Base-by-base conservation (phyloP, 2,888 invertebrate genomes). In the Phyllotreta striolata region DNA sequence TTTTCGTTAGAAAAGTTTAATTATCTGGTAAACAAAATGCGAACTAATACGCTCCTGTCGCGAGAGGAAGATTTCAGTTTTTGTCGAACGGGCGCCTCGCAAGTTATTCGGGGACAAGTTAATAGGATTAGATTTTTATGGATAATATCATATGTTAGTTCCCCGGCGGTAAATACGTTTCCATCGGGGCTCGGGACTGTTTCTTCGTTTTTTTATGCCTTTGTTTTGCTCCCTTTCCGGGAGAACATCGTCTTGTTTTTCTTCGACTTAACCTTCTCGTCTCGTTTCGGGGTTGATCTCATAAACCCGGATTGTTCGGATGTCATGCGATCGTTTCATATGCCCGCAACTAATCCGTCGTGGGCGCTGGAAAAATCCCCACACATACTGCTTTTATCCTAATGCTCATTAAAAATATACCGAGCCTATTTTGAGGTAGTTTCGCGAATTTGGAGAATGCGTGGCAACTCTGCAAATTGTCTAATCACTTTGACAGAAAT, bases 61-160 rank as follows among this genome's bases (percentile, higher is more conserved):
- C 40, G 12, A 43, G 12, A 43, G 12, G 34, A 12, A 60, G 52
- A 60, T 69, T 68, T 69, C 73, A 24, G 24, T 24, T 24, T 73
- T 70, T 71, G 67, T 72, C 72, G 73, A 63, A 66, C 62, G 79
- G 78, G 24, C 79, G 78, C 77, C 79, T 73, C 67, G 65, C 70
- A 79, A 78, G 70, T 78, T 79, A 73, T 62, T 62, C 66, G 64
- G 70, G 73, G 73, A 75, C 75, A 72, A 78, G 76, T 76, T 80
- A 81, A 81, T 80, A 80, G 78, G 79, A 81, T 81, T 81, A 80
- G 78, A 81, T 79, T 81, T 81, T 81, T 81, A 81, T 80, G 79
- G 79, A 76, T 77, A 77, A 72, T 78, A 78, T 80, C 80, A 78
- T 80, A 77, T 80, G 80, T 78, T 78, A 76, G 73, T 70, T 74